Base-by-base conservation (phyloP, 2,888 invertebrate species). In the Galeruca laticollis region DNA sequence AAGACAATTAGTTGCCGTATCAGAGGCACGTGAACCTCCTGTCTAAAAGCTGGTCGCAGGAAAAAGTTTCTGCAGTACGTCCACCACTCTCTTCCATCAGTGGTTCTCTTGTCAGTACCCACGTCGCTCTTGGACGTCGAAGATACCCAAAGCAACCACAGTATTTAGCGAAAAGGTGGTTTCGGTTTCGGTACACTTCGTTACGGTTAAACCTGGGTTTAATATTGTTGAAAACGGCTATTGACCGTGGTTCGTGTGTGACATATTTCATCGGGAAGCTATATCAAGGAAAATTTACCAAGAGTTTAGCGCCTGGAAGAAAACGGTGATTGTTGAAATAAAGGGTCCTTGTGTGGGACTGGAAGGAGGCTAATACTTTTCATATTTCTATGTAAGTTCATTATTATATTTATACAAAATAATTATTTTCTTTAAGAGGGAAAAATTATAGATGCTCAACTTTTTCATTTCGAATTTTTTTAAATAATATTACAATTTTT, bases 11-110 rank as follows among this genome's bases (percentile, higher is more conserved):
- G 68, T 60, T 69, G 64, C 66, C 68, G 66, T 62, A 68, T 64
- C 69, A 71, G 68, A 76, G 74, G 75, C 80, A 80, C 80, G 80
- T 80, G 80, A 80, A 80, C 76, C 74, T 76, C 76, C 79, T 76
- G 75, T 71, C 77, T 80, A 80, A 80, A 80, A 80, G 79, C 78
- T 75, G 77, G 73, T 72, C 76, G 77, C 76, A 75, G 76, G 76
- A 74, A 79, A 78, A 78, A 77, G 76, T 73, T 73, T 75, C 77
- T 76, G 73, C 81, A 79, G 77, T 80, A 76, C 76, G 75, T 68
- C 76, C 75, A 76, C 76, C 75, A 76, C 75, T 76, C 71, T 67
- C 66, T 61, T 54, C 61, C 49, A 59, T 52, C 69, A 40, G 75
- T 72, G 74, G 66, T 70, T 67, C 70, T 71, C 69, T 68, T 73